Percentiles rank a stretch among this genome's conserved stretches.
Evolutionary conservation across 2,797 vertebrate species (phyloP).

Genomic region (Lacerta viridis): DNA sequence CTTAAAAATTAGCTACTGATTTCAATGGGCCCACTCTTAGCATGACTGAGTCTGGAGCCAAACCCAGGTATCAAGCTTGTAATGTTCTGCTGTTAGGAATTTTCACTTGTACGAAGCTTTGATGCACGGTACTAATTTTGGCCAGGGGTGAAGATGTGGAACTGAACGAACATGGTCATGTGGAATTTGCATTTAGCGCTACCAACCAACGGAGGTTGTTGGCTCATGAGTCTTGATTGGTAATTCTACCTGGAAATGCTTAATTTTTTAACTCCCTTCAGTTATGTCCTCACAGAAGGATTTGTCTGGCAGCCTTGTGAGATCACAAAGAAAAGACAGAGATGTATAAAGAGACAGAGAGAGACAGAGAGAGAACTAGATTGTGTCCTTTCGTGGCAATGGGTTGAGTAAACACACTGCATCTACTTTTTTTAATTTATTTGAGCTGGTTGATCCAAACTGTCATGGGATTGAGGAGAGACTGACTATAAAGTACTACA

Average conservation of each 20-base stretch:
- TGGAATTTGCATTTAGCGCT: neutral
- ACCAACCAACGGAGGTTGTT: neutral
- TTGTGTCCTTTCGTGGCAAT: neutral
- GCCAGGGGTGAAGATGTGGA: neutral
- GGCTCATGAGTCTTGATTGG: neutral
- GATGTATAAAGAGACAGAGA: neutral
- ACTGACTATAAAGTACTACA: neutral
- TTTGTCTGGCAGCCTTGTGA: neutral
- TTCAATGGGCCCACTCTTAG: too few species aligned
- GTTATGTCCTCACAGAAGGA: neutral
- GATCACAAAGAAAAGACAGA: neutral
- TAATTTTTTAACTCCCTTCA: neutral
- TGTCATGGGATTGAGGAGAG: neutral
- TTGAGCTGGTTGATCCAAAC: constrained; percentile 2
- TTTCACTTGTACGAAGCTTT: neutral
- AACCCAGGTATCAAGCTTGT: neutral
- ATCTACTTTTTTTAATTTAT: neutral
- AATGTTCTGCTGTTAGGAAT: neutral
- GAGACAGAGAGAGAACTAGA: neutral
- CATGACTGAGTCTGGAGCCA: too few species aligned
- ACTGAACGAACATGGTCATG: neutral
- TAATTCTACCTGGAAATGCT: neutral
- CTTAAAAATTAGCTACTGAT: neutral
- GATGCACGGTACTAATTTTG: neutral
- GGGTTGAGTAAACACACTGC: neutral